Evolutionary conservation across 2,113 vertebrate genomes (phyloP), one percentile per base, ranked within the genome.

Genomic region (Chamaetylas fuelleborni): DNA sequence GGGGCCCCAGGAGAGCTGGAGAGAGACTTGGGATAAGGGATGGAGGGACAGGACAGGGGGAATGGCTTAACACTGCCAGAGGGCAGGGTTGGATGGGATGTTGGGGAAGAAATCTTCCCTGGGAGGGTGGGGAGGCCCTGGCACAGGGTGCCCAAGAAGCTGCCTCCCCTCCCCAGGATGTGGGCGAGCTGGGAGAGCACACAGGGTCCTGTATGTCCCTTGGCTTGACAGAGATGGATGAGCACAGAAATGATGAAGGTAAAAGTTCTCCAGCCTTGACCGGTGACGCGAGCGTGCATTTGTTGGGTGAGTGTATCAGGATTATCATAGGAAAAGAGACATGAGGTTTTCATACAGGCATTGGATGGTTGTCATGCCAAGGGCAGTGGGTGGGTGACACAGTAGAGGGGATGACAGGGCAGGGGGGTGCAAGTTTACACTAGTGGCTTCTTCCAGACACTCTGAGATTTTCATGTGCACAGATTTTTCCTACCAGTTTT

Each of bases 191-290:
- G 86, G 78, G 88, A 71, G 43, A 50, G 84, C 17, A 71, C 60
- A 42, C 1, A 1, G 67, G 43, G 43, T 42, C 73, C 81, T 58
- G 24, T 25, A 7, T 2, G 57, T 29, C 83, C 93, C 85, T 82
- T 36, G 28, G 45, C 64, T 76, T 61, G 47, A 65, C 74, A 80
- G 83, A 84, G 81, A 95, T 28, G 66, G 66, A 90, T 61, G 74
- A 93, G 74, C 42, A 53, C 66, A 90, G 74, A 14, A 79, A 36
- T 1, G 1, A 24, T 8, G 74, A 92, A 93, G 92, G 92, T 79
- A 48, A 82, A 93, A 74, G 74, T 86, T 96, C 81, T 92, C 71
- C 87, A 93, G 96, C 93, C 95, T 92, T 94, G 90, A 90, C 53
- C 14, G 1, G 81, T 85, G 93, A 94, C 5, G 14, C 34, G 19